Base-by-base conservation (phyloP, 2,797 vertebrate genomes). In the Ataeniobius toweri region DNA sequence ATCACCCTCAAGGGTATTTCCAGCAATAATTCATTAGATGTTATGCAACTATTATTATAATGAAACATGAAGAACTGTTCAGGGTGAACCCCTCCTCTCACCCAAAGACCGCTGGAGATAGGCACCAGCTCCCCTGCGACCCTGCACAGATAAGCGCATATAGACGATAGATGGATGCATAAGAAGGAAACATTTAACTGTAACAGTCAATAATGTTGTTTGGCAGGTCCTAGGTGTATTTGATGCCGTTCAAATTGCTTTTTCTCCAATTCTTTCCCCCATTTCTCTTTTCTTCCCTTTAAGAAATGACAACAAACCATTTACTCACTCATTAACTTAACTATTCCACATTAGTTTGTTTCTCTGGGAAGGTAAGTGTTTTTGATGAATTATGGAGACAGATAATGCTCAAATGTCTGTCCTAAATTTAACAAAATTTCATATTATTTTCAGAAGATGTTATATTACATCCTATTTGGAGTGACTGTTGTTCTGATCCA, bases 1-100 rank as follows among this genome's bases (percentile, higher is more conserved):
- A 88, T 89, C 83, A 50, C 51, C 80, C 61, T 46, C 44, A 53
- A 67, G 28, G 61, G 61, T 39, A 39, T 65, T 65, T 20, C 61
- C 61, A 65, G 61, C 28, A 65, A 65, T 7, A 65, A 26, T 65
- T 65, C 31, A 65, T 39, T 16, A 65, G 18, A 18, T 65, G 36
- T 65, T 65, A 28, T 65, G 63, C 63, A 41, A 67, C 36, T 24
- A 7, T 5, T 67, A 8, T 67, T 13, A 24, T 22, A 3, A 39
- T 20, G 63, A 67, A 41, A 9, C 36, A 41, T 41, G 6, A 16
- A 20, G 61, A 31, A 5, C 59, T 61, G 59, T 61, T 28, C 59
- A 28, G 26, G 26, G n/a, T 16, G 26, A 5, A 26, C 12, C 12
- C 26, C 13, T 31, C 14, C 26, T 61, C 28, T 63, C 31, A 36